A percentile compares a stretch with the other conserved stretches of the same genome.
phyloP scores from a whole-genome alignment of 2,797 vertebrate species.

The Dermochelys coriacea region DNA sequence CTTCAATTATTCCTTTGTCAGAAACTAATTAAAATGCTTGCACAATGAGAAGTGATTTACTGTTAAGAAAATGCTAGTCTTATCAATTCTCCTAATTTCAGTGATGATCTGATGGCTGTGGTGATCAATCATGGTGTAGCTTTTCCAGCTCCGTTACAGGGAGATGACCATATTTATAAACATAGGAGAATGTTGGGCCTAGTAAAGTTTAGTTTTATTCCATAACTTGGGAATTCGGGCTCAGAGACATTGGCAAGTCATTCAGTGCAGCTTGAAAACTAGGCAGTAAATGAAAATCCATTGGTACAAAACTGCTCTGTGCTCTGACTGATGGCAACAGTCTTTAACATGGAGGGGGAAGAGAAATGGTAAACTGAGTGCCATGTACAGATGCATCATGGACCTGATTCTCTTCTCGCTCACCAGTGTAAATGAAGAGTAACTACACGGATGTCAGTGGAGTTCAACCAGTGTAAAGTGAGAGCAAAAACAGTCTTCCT shows the following conservation, averaged over 20 bases:
- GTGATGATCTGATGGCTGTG: not conserved
- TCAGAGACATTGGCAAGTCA: not conserved
- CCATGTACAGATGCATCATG: not conserved
- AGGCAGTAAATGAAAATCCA: not conserved
- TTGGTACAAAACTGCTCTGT: not conserved
- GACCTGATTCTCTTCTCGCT: not conserved
- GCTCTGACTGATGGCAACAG: not conserved
- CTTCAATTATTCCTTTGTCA: not conserved
- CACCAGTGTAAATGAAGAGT: not conserved
- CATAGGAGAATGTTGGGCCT: not conserved
- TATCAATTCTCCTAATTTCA: not conserved
- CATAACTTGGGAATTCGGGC: not conserved
- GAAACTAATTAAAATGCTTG: not conserved
- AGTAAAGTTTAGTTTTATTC: conserved; percentile 11
- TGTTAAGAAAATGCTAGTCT: not conserved
- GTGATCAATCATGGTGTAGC: not conserved
- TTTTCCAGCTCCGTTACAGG: not conserved
- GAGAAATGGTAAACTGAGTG: not conserved
- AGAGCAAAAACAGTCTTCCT: not conserved
- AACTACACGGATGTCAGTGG: not conserved
- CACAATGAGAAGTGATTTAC: not conserved
- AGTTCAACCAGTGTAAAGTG: not conserved
- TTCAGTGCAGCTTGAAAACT: not conserved
- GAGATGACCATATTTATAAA: not conserved
- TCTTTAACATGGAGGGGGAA: not conserved